These are phyloP conservation scores for Lanistes nyassanus DNA, from an alignment of 1,140 invertebrate species.

Conservation along the genomic window DNA sequence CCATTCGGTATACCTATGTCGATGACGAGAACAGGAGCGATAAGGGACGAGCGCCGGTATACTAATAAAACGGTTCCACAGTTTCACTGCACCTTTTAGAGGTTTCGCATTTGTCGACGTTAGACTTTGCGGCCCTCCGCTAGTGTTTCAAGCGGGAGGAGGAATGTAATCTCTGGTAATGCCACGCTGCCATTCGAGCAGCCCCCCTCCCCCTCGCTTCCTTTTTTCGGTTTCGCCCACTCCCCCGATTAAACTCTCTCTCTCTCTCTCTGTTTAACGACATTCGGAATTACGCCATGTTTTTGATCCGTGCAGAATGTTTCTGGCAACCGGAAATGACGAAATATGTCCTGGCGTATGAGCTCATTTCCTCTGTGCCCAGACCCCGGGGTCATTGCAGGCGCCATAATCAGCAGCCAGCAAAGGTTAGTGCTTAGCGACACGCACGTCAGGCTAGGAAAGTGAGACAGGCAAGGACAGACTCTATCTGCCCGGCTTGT, in stretches of 20 bases:
- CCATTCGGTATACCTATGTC: too few species aligned
- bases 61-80: too few species aligned
- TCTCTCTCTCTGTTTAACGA: conserved; percentile 14
- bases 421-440: neutral
- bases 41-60: too few species aligned
- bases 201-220: neutral
- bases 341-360: neutral
- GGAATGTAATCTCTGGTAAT: neutral
- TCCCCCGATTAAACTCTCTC: neutral
- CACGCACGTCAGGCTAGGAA: neutral
- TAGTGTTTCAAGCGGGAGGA: neutral
- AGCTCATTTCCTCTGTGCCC: neutral
- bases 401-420: neutral
- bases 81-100: too few species aligned
- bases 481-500: too few species aligned
- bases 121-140: too few species aligned
- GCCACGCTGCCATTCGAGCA: neutral
- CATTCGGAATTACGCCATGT: neutral
- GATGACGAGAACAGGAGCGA: too few species aligned
- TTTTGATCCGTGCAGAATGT: too few species aligned
- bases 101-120: too few species aligned
- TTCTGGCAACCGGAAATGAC: too few species aligned
- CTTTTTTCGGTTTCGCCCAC: neutral
- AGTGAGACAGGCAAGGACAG: too few species aligned
- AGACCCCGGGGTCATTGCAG: neutral